Base-by-base conservation (phyloP, 2,888 invertebrate genomes). In the Heteromyza rotundicornis region DNA sequence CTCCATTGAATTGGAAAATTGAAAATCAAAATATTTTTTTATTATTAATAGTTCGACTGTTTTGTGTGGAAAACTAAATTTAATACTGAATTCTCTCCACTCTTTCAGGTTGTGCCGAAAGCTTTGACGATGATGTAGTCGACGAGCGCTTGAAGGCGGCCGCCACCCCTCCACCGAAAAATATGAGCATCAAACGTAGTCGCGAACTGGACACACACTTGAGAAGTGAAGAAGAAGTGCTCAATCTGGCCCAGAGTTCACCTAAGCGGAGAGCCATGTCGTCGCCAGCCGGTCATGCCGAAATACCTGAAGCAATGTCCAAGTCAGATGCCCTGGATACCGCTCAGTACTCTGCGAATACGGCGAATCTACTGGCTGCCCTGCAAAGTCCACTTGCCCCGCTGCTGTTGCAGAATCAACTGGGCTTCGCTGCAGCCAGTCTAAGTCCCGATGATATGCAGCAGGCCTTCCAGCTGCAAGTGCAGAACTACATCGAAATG, bases 1-100 rank as follows among this genome's bases (percentile, higher is more conserved):
- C 77, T 76, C 75, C 80, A 81, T 66, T 79, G 80, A 69, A 64
- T 81, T 75, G 82, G 80, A 81, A 81, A 80, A 80, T 80, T 80
- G 80, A 78, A 80, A 81, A 81, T 70, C 73, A 72, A 76, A 76
- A 73, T 71, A 73, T 71, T 72, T 66, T 70, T n/a, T n/a, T n/a
- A n/a, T n/a, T 66, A 64, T 66, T 64, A 65, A 63, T 61, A 68
- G 59, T 65, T 56, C 58, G 60, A 57, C 59, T 57, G 17, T 57
- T 53, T 16, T 59, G 19, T 32, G 5, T 20, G 14, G 47, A 47
- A 47, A n/a, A 40, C n/a, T 40, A 24, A 53, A 47, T 59, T 64
- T 50, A 32, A 52, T 52, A 3, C 27, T 32, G 50, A 50, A 22
- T 59, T 36, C 59, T 58, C 51, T 59, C 49, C 24, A 22, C 52